Evolutionary conservation across 2,888 invertebrate species (phyloP).

Genomic region (Phaedon cochleariae): DNA sequence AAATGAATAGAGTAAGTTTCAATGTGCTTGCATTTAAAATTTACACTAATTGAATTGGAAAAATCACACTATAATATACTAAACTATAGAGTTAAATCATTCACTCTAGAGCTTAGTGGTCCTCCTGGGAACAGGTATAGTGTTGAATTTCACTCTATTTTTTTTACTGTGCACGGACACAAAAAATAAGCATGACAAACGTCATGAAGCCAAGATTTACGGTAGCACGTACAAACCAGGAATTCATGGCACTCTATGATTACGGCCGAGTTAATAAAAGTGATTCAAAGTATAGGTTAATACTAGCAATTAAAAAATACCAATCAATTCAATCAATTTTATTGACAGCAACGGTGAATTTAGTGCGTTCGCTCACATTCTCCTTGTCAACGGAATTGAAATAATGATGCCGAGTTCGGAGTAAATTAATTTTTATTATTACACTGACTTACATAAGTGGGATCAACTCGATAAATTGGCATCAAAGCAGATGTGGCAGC

Average conservation of each 20-base stretch:
- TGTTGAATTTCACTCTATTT: too few species aligned
- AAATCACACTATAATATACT: too few species aligned
- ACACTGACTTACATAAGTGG: neutral
- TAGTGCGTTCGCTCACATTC: slow-evolving; percentile 12
- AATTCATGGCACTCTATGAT: neutral
- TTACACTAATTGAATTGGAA: too few species aligned
- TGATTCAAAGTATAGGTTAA: slow-evolving; percentile 21
- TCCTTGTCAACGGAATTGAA: neutral
- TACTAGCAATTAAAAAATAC: slow-evolving; percentile 29
- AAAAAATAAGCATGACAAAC: neutral
- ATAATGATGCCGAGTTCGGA: neutral
- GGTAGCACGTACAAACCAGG: slow-evolving; percentile 13
- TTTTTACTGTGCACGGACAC: too few species aligned
- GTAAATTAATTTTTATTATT: neutral
- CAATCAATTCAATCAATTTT: slow-evolving; percentile 27
- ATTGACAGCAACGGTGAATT: slow-evolving; percentile 21
- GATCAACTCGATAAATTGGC: slow-evolving; percentile 1
- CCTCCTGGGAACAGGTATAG: too few species aligned
- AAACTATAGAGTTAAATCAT: too few species aligned
- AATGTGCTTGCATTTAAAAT: too few species aligned
- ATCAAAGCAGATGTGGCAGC: neutral
- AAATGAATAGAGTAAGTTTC: too few species aligned
- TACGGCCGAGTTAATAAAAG: slow-evolving; percentile 13
- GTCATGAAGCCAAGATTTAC: neutral
- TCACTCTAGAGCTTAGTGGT: too few species aligned